phyloP scores from a whole-genome alignment of 2,113 vertebrate species.

The Halichoerus grypus region DNA sequence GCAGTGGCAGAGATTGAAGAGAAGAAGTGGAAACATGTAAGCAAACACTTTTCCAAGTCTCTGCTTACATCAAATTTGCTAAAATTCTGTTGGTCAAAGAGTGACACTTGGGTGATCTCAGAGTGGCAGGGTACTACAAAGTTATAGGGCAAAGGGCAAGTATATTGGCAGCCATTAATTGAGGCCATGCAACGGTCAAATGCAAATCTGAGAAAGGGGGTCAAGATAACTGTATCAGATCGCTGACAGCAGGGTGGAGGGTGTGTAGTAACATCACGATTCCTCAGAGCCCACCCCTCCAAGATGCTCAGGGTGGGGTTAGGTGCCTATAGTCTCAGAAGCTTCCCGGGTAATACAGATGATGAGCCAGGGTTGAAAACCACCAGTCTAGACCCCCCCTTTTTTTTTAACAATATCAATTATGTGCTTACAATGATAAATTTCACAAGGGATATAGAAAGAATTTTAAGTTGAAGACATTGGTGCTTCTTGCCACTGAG shows the following conservation, averaged over 20 bases:
- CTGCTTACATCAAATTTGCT: background rate
- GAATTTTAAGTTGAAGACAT: background rate
- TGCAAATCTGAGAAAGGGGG: background rate
- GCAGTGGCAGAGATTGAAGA: background rate
- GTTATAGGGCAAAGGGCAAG: background rate
- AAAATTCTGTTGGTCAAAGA: slow-evolving; percentile 7
- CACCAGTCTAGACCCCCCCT: background rate
- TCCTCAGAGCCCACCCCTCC: background rate
- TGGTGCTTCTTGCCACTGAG: background rate
- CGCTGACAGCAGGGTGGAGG: background rate
- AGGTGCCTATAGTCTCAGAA: background rate
- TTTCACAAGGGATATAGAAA: background rate
- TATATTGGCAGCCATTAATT: background rate
- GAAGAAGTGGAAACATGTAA: background rate
- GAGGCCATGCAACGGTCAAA: background rate
- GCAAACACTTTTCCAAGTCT: background rate
- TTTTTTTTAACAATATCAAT: background rate
- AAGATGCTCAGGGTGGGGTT: background rate
- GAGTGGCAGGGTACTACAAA: background rate
- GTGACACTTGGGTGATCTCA: background rate
- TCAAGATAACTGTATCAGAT: background rate
- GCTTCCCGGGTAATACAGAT: background rate
- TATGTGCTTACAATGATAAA: background rate
- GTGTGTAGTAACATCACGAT: background rate
- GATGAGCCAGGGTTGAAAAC: background rate